phyloP scores from a whole-genome alignment of 2,113 vertebrate genomes.

The Microcebus jonahi region DNA sequence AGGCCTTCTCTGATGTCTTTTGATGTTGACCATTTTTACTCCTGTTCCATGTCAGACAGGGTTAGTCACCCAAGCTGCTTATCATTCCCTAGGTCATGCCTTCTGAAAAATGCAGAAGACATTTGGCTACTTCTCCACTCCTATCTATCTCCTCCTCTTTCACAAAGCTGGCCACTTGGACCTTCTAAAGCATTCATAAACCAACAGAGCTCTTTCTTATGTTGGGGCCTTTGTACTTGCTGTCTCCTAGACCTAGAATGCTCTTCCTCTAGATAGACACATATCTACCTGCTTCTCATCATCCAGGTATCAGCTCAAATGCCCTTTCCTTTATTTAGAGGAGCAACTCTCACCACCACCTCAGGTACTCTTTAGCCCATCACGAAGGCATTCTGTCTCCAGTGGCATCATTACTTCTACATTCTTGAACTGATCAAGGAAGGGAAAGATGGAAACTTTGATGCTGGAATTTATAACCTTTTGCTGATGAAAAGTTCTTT shows the following conservation, averaged over 20 bases:
- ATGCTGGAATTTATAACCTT: slow-evolving; percentile 48
- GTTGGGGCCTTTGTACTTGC: background rate
- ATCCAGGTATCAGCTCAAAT: slow-evolving; percentile 41
- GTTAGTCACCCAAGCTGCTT: background rate
- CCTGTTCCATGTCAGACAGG: background rate
- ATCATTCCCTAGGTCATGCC: background rate
- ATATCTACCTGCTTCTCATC: slow-evolving; percentile 20
- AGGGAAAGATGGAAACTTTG: slow-evolving; percentile 52
- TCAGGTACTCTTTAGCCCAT: slow-evolving; percentile 44
- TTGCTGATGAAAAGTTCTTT: slow-evolving; percentile 57
- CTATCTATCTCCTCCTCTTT: background rate
- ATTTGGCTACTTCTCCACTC: background rate
- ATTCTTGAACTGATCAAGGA: slow-evolving; percentile 58
- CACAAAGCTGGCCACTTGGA: background rate
- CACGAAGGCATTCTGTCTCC: slow-evolving; percentile 22
- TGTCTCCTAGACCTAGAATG: background rate
- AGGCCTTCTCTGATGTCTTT: background rate
- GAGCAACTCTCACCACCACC: background rate
- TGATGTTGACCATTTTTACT: background rate
- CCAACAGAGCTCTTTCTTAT: background rate
- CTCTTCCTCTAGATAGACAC: background rate
- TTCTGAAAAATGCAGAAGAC: background rate
- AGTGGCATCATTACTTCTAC: slow-evolving; percentile 52
- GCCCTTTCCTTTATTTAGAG: slow-evolving; percentile 48
- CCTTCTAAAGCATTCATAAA: background rate